phyloP scores from a whole-genome alignment of 2,113 vertebrate species.

The Spermophilus dauricus region DNA sequence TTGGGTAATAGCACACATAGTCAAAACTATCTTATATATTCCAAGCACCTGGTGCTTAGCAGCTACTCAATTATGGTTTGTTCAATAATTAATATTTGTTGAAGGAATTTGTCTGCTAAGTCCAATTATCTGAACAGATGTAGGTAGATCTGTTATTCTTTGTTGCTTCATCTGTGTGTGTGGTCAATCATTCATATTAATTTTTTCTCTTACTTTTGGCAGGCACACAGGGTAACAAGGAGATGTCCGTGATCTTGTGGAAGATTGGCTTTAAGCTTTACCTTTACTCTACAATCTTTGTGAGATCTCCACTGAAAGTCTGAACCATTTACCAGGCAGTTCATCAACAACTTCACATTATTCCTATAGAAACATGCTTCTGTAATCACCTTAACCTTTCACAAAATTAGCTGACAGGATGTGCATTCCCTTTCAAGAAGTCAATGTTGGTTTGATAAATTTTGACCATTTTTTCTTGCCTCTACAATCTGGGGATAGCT shows the following conservation, averaged over 20 bases:
- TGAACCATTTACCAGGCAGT: background rate
- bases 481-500: background rate
- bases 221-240: background rate
- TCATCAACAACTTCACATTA: background rate
- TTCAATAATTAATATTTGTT: slow-evolving; percentile 42
- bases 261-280: background rate
- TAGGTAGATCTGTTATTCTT: no score
- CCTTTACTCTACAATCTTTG: background rate
- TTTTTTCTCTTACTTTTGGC: background rate
- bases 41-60: background rate
- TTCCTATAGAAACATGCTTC: background rate
- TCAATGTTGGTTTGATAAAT: background rate
- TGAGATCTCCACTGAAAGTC: background rate
- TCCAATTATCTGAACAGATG: background rate
- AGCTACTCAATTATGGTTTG: slow-evolving; percentile 2
- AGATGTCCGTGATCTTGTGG: background rate
- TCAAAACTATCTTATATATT: slow-evolving; percentile 5
- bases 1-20: background rate
- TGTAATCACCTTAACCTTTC: background rate
- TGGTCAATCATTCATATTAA: background rate
- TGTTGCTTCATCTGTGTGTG: background rate
- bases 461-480: background rate
- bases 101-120: background rate
- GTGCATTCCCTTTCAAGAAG: background rate
- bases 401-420: background rate